phyloP scores from a whole-genome alignment of 2,888 invertebrate genomes.

The Palloptera scutellata region DNA sequence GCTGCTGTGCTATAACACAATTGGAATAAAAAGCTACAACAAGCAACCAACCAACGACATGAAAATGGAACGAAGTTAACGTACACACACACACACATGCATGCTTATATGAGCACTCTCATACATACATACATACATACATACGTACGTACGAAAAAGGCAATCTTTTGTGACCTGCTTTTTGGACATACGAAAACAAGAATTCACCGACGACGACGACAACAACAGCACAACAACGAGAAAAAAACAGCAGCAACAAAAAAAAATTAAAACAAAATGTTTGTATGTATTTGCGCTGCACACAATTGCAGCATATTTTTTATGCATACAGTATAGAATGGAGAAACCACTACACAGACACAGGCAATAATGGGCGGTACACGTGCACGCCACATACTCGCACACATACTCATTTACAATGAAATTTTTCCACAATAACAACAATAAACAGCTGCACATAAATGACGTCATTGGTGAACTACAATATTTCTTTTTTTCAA shows the following conservation, averaged over 20 bases:
- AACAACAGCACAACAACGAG: background rate
- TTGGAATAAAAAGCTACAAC: background rate
- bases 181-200: slow-evolving; percentile 40
- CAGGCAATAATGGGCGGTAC: too few relatives aligned
- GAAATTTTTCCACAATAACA: too few relatives aligned
- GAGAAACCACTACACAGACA: too few relatives aligned
- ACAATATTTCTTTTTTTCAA: too few relatives aligned
- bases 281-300: too few relatives aligned
- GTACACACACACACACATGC: background rate
- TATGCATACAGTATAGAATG: too few relatives aligned
- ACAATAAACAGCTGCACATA: slow-evolving; percentile 27
- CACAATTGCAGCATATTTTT: too few relatives aligned
- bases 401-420: too few relatives aligned
- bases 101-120: background rate
- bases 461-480: slow-evolving; percentile 53
- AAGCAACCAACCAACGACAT: too few relatives aligned
- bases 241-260: slow-evolving; percentile 7
- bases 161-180: slow-evolving; percentile 56
- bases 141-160: background rate
- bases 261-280: background rate
- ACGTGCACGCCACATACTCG: too few relatives aligned
- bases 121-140: background rate
- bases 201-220: background rate
- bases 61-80: background rate
- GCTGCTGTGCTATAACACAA: slow-evolving; percentile 7